These are phyloP conservation scores for Potamilus streckersoni DNA, from an alignment of 1,140 invertebrate genomes.

Conservation along the genomic window DNA sequence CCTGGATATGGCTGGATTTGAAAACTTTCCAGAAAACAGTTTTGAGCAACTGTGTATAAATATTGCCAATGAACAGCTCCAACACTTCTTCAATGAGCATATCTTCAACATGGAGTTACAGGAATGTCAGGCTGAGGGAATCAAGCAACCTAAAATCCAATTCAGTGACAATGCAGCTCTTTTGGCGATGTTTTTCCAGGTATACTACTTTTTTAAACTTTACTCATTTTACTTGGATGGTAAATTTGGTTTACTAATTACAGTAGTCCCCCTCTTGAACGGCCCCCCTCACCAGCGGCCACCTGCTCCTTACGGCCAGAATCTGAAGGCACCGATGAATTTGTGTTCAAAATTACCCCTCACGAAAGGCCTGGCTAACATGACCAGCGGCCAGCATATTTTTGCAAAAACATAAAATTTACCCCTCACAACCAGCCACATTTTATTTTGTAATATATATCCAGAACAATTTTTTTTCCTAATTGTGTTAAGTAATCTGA, in stretches of 20 bases:
- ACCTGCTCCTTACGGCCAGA: too few relatives aligned
- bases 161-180: slow-evolving; percentile 87
- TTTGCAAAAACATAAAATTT: too few relatives aligned
- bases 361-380: too few relatives aligned
- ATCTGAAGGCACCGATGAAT: too few relatives aligned
- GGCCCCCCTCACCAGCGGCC: too few relatives aligned
- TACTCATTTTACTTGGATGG: not conserved
- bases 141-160: slow-evolving; percentile 76
- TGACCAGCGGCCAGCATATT: too few relatives aligned
- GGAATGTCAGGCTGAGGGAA: slow-evolving; percentile 47
- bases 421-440: too few relatives aligned
- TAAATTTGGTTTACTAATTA: not conserved
- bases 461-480: too few relatives aligned
- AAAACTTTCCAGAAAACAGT: slow-evolving; percentile 72
- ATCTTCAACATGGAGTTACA: slow-evolving; percentile 52
- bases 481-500: too few relatives aligned
- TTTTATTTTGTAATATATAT: too few relatives aligned
- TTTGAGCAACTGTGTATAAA: slow-evolving; percentile 66
- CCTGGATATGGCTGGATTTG: slow-evolving; percentile 65
- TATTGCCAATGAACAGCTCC: slow-evolving; percentile 62
- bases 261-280: too few relatives aligned
- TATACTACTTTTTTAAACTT: slow-evolving; percentile 7
- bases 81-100: slow-evolving; percentile 57
- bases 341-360: too few relatives aligned
- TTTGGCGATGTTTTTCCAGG: slow-evolving; percentile 78